Percentiles rank a stretch among this genome's conserved stretches.
These are phyloP conservation scores for Abscondita cerata DNA, from an alignment of 2,888 invertebrate genomes.

Conservation along the genomic window DNA sequence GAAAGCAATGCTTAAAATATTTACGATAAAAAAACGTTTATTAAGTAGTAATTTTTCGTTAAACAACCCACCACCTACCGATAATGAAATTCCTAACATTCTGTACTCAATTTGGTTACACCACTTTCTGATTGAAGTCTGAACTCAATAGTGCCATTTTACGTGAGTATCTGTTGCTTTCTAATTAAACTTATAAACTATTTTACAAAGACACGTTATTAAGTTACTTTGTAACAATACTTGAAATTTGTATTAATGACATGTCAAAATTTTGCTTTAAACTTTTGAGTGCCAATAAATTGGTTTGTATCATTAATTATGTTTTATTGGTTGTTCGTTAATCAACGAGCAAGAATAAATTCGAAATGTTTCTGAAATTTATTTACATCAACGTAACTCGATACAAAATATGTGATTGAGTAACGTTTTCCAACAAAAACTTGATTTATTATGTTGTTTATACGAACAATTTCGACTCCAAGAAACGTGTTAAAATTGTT, in stretches of 20 bases:
- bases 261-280: slow-evolving; percentile 6
- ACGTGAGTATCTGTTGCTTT: slow-evolving; percentile 35
- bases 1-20: no score
- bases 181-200: slow-evolving; percentile 13
- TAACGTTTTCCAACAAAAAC: slow-evolving; percentile 15
- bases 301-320: slow-evolving; percentile 10
- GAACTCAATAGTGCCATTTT: slow-evolving; percentile 39
- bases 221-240: no score
- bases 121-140: slow-evolving; percentile 44
- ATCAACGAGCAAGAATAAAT: slow-evolving; percentile 5
- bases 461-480: slow-evolving; percentile 1
- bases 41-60: no score
- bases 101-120: slow-evolving; percentile 45
- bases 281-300: slow-evolving; percentile 4
- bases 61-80: slow-evolving; percentile 35
- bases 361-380: slow-evolving; percentile 6
- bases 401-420: slow-evolving; percentile 11
- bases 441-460: slow-evolving; percentile 24
- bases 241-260: not conserved
- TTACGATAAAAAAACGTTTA: no score
- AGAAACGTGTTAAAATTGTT: slow-evolving; percentile 18
- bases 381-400: slow-evolving; percentile 5
- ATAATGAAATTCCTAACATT: slow-evolving; percentile 49
- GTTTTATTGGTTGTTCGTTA: slow-evolving; percentile 6
- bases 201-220: not conserved